Percentiles rank a stretch among this genome's conserved stretches.
Conservation (phyloP, 2,797 vertebrate genomes). For the Diplodus puntazzo region DNA sequence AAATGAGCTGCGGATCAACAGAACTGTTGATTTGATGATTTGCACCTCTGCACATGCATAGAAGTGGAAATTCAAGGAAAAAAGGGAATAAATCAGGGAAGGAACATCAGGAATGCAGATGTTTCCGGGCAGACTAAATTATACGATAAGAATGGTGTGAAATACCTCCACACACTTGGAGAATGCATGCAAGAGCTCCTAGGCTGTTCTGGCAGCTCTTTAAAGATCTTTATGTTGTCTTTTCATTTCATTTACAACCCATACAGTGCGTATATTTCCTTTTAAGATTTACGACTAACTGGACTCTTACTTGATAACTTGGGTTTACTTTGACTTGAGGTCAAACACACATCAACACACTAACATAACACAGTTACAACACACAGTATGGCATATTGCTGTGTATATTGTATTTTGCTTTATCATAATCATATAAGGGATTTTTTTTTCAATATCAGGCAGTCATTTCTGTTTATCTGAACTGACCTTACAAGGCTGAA, state of each 20-base stretch:
- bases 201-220: not conserved
- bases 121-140: not conserved
- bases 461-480: no score
- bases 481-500: no score
- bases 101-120: not conserved
- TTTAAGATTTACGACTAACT: not conserved
- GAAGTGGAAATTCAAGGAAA: not conserved
- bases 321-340: not conserved
- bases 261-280: no score
- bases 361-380: not conserved
- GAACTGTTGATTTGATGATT: not conserved
- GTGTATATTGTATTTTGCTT: not conserved
- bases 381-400: no score
- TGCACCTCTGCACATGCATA: not conserved
- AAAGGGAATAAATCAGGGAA: not conserved
- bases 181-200: not conserved
- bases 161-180: not conserved
- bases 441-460: not conserved
- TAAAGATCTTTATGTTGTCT: not conserved
- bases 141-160: not conserved
- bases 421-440: not conserved
- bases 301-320: not conserved
- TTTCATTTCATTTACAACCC: not conserved
- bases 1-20: not conserved
- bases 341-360: slow-evolving; percentile 7